phyloP scores from a whole-genome alignment of 2,888 invertebrate species.

The Cylindroiulus punctatus region DNA sequence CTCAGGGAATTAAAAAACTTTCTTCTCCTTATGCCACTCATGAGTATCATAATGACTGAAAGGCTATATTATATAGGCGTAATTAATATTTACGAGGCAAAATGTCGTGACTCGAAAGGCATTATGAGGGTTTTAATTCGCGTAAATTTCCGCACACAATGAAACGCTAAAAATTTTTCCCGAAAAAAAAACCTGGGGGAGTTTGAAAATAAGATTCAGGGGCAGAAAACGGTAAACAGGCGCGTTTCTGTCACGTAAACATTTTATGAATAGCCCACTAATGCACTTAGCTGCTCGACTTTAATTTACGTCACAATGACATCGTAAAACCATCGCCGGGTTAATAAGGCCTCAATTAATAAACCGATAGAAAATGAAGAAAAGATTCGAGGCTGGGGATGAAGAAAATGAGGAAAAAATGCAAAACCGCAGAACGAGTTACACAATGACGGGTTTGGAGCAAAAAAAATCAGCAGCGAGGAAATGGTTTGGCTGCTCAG shows the following conservation, averaged over 20 bases:
- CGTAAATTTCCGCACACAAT: not conserved
- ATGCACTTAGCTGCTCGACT: not conserved
- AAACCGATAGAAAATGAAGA: not conserved
- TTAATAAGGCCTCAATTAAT: not conserved
- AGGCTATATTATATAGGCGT: not conserved
- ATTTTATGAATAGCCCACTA: not conserved
- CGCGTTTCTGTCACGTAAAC: not conserved
- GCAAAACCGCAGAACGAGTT: not conserved
- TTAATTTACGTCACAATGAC: not conserved
- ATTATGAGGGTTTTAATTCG: not conserved
- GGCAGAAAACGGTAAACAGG: too few relatives aligned
- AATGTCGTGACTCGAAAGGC: not conserved
- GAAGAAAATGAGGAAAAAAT: not conserved
- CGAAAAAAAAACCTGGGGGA: too few relatives aligned
- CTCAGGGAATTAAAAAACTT: too few relatives aligned
- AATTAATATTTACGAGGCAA: not conserved
- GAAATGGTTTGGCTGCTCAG: too few relatives aligned
- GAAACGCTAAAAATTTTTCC: not conserved
- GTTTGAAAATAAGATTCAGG: too few relatives aligned
- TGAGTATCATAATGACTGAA: too few relatives aligned
- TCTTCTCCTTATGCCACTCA: too few relatives aligned
- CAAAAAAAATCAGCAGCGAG: too few relatives aligned
- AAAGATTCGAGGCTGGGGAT: not conserved
- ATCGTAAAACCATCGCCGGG: not conserved
- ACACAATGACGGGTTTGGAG: not conserved